These are phyloP conservation scores for Promerops cafer DNA, from an alignment of 2,113 vertebrate species.

Conservation along the genomic window DNA sequence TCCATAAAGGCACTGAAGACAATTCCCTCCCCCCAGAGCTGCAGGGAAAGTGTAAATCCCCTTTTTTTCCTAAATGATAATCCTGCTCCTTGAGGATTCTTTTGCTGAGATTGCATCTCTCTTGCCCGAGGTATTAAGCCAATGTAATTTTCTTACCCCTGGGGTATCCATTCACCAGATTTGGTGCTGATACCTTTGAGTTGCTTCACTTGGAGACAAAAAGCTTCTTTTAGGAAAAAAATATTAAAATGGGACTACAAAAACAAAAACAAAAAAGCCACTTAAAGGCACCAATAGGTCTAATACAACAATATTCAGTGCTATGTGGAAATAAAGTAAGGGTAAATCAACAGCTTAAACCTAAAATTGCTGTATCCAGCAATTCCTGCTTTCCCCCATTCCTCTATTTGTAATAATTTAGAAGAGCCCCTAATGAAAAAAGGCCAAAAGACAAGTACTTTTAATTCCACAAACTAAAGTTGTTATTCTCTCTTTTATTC, in stretches of 20 bases:
- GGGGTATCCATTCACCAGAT: slow-evolving; percentile 47
- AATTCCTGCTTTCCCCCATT: background rate
- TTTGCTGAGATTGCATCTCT: slow-evolving; percentile 33
- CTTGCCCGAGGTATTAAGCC: slow-evolving; percentile 19
- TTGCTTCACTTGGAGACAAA: background rate
- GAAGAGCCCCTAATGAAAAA: background rate
- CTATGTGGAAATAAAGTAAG: background rate
- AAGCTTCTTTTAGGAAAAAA: background rate
- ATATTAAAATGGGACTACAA: slow-evolving; percentile 15
- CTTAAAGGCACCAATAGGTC: background rate
- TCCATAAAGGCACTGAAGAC: background rate
- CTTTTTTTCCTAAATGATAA: background rate
- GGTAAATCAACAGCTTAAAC: background rate
- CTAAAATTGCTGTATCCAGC: background rate
- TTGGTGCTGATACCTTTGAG: background rate
- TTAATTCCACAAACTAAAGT: background rate
- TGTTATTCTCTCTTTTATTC: slow-evolving; percentile 14
- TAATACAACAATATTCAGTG: background rate
- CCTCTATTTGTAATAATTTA: slow-evolving; percentile 7
- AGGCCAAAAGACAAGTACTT: background rate
- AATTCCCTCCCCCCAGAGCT: background rate
- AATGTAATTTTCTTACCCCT: slow-evolving; percentile 50
- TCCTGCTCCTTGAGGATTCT: background rate
- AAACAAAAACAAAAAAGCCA: background rate
- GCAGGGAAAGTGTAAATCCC: background rate